Conservation (phyloP, 2,888 invertebrate genomes). For the Ormyrus rosae region DNA sequence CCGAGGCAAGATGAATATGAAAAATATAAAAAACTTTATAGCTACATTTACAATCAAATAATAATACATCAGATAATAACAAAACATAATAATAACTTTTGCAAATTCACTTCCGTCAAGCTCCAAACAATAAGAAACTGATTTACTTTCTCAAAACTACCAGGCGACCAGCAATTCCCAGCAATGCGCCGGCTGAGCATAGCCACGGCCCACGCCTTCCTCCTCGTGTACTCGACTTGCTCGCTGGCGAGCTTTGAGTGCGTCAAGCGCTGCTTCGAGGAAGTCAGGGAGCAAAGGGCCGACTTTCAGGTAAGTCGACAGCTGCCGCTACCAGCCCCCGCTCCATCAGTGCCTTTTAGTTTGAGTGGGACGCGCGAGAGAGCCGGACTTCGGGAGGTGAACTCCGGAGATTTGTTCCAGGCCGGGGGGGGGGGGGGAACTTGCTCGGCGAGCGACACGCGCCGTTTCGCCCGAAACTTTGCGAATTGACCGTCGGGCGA, state of each 20-base stretch:
- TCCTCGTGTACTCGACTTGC: conserved; percentile 89
- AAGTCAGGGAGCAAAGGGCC: conserved; percentile 87
- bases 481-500: background rate
- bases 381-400: too few species aligned
- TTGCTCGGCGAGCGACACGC: too few species aligned
- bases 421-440: too few species aligned
- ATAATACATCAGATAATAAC: too few species aligned
- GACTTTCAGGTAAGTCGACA: conserved; percentile 79
- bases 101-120: too few species aligned
- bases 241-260: conserved; percentile 84
- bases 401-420: too few species aligned
- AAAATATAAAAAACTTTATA: too few species aligned
- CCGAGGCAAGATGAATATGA: too few species aligned
- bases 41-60: too few species aligned
- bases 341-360: background rate
- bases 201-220: conserved; percentile 91
- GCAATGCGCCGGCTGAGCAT: conserved; percentile 93
- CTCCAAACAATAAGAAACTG: too few species aligned
- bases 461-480: background rate
- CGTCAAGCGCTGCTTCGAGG: conserved; percentile 86
- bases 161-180: conserved; percentile 92
- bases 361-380: background rate
- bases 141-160: background rate
- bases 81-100: too few species aligned
- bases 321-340: background rate